Evolutionary conservation across 1,140 invertebrate genomes (phyloP), one percentile per base, ranked within the genome.

Genomic region (Anastrepha obliqua): DNA sequence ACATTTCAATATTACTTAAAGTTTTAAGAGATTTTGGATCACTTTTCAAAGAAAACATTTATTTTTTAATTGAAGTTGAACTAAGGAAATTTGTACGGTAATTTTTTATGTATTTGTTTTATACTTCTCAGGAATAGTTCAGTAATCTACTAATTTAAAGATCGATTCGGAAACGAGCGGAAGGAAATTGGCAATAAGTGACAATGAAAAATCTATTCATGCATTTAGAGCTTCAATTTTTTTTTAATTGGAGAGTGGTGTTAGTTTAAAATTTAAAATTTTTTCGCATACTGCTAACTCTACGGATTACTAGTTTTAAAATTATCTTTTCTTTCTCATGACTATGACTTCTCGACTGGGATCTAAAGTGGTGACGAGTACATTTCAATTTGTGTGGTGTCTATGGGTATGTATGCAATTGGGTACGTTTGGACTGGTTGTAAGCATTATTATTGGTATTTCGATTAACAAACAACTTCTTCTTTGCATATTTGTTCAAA

Each of bases 381-480:
- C 3, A 62, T 15, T 81, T n/a, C 4, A 55, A 9, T 8, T 9
- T 81, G 47, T 55, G 51, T 67, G 64, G 64, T 67, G 64, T 67
- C 29, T 39, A 67, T 39, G 29, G 64, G 64, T 67, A 67, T 29
- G 67, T 29, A 51, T 55, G 74, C 3, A 81, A 62, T 62, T 55
- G 42, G 7, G 74, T 81, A 51, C 11, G 42, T 81, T 17, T 81
- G 29, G 44, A n/a, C 55, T 17, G 74, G 74, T 42, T 42, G 15
- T 81, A 81, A 81, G 74, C 74, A 55, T 55, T 81, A 81, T 81
- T 81, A 81, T 55, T 17, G 74, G n/a, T 81, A 58, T 55, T 81
- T 81, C 55, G 74, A 51, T 55, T 81, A 81, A 81, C 74, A 81
- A 81, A 81, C 74, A 81, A 81, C 74, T 81, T 81, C 74, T 81